Conservation (phyloP, 2,797 vertebrate genomes). For the Borostomias antarcticus region DNA sequence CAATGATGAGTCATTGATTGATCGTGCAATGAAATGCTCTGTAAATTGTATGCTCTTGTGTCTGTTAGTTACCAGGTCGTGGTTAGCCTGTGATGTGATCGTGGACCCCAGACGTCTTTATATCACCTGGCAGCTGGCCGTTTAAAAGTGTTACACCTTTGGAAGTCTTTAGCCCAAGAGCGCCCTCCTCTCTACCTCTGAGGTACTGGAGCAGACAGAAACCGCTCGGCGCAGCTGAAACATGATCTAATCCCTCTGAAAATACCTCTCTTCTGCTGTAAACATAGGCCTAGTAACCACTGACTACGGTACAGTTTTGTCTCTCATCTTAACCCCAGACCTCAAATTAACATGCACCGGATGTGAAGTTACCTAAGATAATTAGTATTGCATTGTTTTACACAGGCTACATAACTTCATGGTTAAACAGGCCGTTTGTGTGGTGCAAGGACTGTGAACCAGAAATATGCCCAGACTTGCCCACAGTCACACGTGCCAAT, state of each 20-base stretch:
- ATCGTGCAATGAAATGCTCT: neutral
- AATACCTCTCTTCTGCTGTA: neutral
- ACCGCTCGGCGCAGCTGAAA: neutral
- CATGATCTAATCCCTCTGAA: neutral
- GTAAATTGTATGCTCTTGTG: no score
- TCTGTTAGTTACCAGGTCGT: neutral
- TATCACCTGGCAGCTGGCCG: neutral
- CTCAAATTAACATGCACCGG: neutral
- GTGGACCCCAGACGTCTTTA: neutral
- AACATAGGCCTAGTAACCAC: neutral
- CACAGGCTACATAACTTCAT: no score
- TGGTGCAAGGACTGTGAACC: no score
- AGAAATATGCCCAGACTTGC: no score
- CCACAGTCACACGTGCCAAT: no score
- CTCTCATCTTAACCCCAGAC: neutral
- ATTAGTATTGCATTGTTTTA: neutral
- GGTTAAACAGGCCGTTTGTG: no score
- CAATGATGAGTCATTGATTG: neutral
- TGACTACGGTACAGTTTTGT: neutral
- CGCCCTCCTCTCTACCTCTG: neutral
- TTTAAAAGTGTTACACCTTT: neutral
- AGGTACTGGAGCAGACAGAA: neutral
- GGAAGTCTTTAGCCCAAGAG: neutral
- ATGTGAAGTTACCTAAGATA: neutral
- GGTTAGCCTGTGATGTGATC: neutral